Percentiles rank a stretch among this genome's conserved stretches.
These are phyloP conservation scores for Xiphophorus birchmanni DNA, from an alignment of 2,797 vertebrate species.

Conservation along the genomic window DNA sequence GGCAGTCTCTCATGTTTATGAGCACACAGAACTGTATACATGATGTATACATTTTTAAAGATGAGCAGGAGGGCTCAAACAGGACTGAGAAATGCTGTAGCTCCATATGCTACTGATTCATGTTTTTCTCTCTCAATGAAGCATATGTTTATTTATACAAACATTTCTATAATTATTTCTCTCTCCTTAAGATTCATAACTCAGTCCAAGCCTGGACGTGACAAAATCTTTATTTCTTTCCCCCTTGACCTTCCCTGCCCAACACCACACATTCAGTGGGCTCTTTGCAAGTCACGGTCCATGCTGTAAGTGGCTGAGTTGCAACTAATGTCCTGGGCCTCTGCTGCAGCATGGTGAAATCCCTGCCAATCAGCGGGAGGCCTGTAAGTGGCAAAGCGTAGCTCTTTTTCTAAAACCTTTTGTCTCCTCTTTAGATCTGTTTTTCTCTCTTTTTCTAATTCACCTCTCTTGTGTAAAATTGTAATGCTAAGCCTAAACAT, in stretches of 20 bases:
- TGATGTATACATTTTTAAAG: constrained; percentile 34
- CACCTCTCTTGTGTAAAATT: constrained; percentile 42
- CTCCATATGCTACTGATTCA: constrained; percentile 25
- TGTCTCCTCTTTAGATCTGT: constrained; percentile 15
- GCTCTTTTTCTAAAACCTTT: constrained; percentile 32
- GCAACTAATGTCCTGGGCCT: constrained; percentile 78
- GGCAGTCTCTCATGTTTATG: constrained; percentile 32
- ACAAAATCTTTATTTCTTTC: constrained; percentile 32
- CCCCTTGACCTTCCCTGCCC: constrained; percentile 17
- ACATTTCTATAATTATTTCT: constrained; percentile 16
- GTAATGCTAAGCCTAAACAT: constrained; percentile 33
- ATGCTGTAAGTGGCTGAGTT: constrained; percentile 95
- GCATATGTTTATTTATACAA: constrained; percentile 27
- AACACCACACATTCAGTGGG: constrained; percentile 28
- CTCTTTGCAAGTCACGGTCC: constrained; percentile 76
- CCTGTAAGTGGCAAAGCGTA: constrained; percentile 92
- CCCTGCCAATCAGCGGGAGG: constrained; percentile 67
- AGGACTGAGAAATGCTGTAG: constrained; percentile 24
- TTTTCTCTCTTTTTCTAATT: constrained; percentile 14
- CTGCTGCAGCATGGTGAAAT: constrained; percentile 55
- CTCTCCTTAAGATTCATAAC: constrained; percentile 60
- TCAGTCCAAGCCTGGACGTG: constrained; percentile 82
- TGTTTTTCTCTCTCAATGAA: constrained; percentile 35
- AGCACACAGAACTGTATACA: constrained; percentile 39
- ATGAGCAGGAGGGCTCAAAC: constrained; percentile 36